Evolutionary conservation across 2,888 invertebrate species (phyloP).

Genomic region (Aromia moschata): DNA sequence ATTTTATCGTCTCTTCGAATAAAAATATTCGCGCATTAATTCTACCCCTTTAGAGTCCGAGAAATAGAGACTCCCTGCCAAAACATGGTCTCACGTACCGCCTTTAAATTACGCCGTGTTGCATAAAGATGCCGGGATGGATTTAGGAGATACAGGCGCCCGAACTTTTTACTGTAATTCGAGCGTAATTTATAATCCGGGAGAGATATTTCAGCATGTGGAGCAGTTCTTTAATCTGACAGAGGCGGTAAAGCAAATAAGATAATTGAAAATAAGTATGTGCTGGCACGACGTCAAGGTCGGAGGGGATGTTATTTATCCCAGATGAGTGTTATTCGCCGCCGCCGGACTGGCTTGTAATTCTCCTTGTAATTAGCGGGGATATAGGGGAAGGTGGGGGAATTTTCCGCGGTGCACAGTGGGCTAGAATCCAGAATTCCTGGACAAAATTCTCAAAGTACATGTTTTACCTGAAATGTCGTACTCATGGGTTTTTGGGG

Average conservation of each 20-base stretch:
- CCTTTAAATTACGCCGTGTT: slow-evolving; percentile 42
- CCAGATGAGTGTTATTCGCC: slow-evolving; percentile 28
- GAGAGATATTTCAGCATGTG: slow-evolving; percentile 56
- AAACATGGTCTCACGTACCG: slow-evolving; percentile 35
- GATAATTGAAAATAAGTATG: slow-evolving; percentile 63
- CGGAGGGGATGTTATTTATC: slow-evolving; percentile 53
- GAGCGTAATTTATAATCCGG: slow-evolving; percentile 54
- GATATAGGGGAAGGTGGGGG: slow-evolving; percentile 56
- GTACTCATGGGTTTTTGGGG: no score
- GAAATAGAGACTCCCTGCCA: slow-evolving; percentile 27
- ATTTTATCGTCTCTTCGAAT: no score
- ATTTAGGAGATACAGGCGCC: slow-evolving; percentile 38
- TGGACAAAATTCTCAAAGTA: no score
- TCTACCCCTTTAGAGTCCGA: neutral
- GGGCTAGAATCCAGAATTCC: no score
- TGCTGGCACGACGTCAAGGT: slow-evolving; percentile 62
- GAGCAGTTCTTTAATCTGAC: slow-evolving; percentile 62
- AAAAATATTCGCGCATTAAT: no score
- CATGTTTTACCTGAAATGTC: no score
- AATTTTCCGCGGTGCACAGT: no score
- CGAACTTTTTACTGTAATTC: slow-evolving; percentile 46
- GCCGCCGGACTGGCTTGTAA: slow-evolving; percentile 43
- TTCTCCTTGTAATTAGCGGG: slow-evolving; percentile 57
- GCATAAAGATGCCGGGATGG: slow-evolving; percentile 44
- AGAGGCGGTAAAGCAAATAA: slow-evolving; percentile 60